A percentile compares a stretch with the other conserved stretches of the same genome.
Conservation (phyloP, 2,113 vertebrate species). For the Sterrhoptilus dennistouni region DNA sequence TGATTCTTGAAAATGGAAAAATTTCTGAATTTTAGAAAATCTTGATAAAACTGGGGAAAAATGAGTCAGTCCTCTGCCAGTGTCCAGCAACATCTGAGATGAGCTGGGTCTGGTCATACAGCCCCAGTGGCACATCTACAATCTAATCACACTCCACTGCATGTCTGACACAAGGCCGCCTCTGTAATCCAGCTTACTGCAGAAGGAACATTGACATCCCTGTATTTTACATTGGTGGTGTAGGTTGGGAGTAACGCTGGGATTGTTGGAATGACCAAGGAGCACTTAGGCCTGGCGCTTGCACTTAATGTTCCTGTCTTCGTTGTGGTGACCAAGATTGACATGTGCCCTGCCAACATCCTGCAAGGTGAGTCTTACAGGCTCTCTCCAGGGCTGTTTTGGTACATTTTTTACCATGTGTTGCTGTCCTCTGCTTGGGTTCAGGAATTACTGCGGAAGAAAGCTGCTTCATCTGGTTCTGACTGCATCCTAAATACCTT, state of each 20-base stretch:
- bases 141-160: background rate
- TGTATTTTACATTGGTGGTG: background rate
- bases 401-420: background rate
- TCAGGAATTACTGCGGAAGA: background rate
- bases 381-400: background rate
- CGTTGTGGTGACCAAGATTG: slow-evolving; percentile 98
- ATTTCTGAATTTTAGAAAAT: background rate
- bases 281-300: slow-evolving; percentile 93
- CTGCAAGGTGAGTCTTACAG: slow-evolving; percentile 86
- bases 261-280: slow-evolving; percentile 99
- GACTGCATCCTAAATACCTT: background rate
- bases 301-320: slow-evolving; percentile 97
- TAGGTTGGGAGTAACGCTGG: slow-evolving; percentile 98
- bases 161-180: background rate
- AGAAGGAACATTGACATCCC: background rate
- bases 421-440: background rate
- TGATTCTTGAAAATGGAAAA: background rate
- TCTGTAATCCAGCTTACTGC: background rate
- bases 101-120: background rate
- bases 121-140: background rate
- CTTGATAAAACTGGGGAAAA: background rate
- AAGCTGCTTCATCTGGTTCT: background rate
- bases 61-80: background rate
- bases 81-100: background rate
- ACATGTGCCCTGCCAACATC: slow-evolving; percentile 99